Evolutionary conservation across 2,888 invertebrate genomes (phyloP).

Genomic region (Lycia hirtaria): DNA sequence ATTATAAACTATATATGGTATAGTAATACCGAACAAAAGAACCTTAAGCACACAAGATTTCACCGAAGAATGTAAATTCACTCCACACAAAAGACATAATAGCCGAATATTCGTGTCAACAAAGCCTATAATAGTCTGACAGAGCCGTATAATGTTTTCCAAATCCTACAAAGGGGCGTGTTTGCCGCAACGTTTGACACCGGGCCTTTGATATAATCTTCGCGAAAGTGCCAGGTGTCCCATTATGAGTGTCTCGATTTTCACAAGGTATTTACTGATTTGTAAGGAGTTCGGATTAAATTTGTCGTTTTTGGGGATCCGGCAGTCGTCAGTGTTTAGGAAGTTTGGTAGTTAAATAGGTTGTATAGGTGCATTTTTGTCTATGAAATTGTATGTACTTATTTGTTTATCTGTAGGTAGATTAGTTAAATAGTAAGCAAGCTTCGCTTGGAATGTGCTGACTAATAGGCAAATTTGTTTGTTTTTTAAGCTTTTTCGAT

Average conservation of each 20-base stretch:
- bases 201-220: constrained; percentile 12
- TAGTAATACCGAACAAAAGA: constrained; percentile 12
- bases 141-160: constrained; percentile 19
- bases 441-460: no score
- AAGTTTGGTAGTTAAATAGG: no score
- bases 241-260: constrained; percentile 13
- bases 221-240: constrained; percentile 19
- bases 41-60: constrained; percentile 4
- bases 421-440: no score
- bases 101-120: constrained; percentile 10
- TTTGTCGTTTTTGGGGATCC: no score
- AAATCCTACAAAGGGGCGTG: constrained; percentile 3
- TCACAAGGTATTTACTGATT: neutral
- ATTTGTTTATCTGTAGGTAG: no score
- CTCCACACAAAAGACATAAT: constrained; percentile 10
- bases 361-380: no score
- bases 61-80: neutral
- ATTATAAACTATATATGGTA: no score
- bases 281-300: neutral
- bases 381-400: no score
- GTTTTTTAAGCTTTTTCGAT: no score
- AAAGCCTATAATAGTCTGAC: constrained; percentile 13
- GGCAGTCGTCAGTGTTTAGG: no score
- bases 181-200: constrained; percentile 19
- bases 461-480: no score